These are phyloP conservation scores for Xanthia icteritia DNA, from an alignment of 2,888 invertebrate genomes.

Conservation along the genomic window DNA sequence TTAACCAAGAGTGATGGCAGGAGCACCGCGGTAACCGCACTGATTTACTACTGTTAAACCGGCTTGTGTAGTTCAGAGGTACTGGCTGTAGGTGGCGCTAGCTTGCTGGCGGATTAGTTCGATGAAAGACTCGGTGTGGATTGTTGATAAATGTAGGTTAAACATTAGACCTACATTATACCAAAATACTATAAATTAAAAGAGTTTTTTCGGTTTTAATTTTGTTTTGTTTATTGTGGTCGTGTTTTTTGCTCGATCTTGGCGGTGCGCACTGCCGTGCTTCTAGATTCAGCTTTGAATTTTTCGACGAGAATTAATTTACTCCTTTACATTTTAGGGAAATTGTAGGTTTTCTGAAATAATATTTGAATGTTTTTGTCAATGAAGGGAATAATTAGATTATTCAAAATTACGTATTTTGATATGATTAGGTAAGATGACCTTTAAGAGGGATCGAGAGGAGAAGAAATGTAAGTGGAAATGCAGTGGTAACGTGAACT, in stretches of 20 bases:
- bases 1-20: conserved; percentile 77
- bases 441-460: background rate
- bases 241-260: background rate
- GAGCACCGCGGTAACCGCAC: conserved; percentile 72
- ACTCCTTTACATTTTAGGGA: too few species aligned
- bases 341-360: background rate
- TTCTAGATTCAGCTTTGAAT: background rate
- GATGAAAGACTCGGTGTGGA: background rate
- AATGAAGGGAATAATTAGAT: too few species aligned
- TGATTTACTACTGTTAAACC: conserved; percentile 81
- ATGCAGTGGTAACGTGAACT: background rate
- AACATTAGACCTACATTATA: background rate
- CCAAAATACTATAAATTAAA: background rate
- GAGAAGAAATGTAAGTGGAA: too few species aligned
- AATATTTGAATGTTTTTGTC: too few species aligned
- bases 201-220: background rate
- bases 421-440: too few species aligned
- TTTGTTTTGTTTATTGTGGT: background rate
- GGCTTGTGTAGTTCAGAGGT: conserved; percentile 72
- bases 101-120: conserved; percentile 31
- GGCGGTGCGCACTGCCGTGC: background rate
- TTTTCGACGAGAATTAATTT: background rate
- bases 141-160: too few species aligned
- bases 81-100: conserved; percentile 41
- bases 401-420: too few species aligned